These are phyloP conservation scores for Casuarius casuarius DNA, from an alignment of 2,113 vertebrate species.

Conservation along the genomic window DNA sequence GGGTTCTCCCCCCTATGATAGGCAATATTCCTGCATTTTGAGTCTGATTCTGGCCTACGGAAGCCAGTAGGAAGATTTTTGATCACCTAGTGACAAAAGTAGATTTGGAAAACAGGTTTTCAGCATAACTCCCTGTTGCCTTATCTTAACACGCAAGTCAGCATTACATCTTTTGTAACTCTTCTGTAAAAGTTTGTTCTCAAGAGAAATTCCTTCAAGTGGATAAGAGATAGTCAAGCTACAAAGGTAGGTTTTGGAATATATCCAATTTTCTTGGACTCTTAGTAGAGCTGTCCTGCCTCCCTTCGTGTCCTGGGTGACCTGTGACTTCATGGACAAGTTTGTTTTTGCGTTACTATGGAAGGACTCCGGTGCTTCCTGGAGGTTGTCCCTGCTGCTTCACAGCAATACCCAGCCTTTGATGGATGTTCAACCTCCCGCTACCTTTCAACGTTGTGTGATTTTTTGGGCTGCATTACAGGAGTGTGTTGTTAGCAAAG, in stretches of 20 bases:
- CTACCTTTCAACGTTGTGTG: background rate
- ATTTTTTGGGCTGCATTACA: background rate
- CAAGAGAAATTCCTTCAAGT: background rate
- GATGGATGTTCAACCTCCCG: background rate
- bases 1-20: background rate
- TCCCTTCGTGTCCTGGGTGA: background rate
- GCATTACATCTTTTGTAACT: background rate
- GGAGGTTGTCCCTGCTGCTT: background rate
- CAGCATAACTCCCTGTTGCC: background rate
- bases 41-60: background rate
- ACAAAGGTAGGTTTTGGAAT: background rate
- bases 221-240: background rate
- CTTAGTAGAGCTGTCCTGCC: background rate
- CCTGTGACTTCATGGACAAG: background rate
- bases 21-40: background rate
- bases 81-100: background rate
- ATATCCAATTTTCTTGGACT: background rate
- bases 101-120: background rate
- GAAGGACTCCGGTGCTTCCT: background rate
- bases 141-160: rapidly evolving
- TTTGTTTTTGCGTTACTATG: background rate
- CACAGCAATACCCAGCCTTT: background rate
- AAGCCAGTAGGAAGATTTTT: background rate
- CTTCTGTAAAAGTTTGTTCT: background rate
- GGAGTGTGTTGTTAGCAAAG: background rate